phyloP scores from a whole-genome alignment of 2,113 vertebrate species.

The Menidia beryllina region DNA sequence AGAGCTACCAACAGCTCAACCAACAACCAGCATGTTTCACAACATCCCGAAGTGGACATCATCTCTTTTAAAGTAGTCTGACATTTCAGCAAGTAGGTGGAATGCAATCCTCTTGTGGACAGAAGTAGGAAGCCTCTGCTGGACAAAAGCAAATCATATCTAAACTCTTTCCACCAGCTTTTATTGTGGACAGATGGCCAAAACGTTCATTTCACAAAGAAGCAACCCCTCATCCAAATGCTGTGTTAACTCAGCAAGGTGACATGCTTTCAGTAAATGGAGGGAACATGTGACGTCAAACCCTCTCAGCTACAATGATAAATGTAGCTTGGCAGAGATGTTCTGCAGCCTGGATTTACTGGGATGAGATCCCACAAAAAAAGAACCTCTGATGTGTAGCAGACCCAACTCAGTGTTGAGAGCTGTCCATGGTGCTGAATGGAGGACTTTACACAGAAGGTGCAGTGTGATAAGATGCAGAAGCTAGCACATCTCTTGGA shows the following conservation, averaged over 20 bases:
- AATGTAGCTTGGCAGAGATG: background rate
- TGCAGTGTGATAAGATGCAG: background rate
- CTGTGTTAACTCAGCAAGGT: constrained; percentile 20
- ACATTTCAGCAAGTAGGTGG: too few species aligned
- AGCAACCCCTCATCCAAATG: constrained; percentile 20
- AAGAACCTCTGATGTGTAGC: background rate
- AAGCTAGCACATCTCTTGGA: background rate
- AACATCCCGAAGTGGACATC: too few species aligned
- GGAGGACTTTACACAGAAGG: background rate
- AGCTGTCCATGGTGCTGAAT: constrained; percentile 67
- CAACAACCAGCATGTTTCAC: too few species aligned
- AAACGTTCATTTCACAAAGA: constrained; percentile 24
- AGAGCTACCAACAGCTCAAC: too few species aligned
- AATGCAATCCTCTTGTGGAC: too few species aligned
- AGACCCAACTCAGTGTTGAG: constrained; percentile 2
- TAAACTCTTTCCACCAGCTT: background rate
- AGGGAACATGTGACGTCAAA: constrained; percentile 34
- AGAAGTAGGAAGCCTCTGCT: too few species aligned
- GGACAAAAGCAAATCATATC: background rate
- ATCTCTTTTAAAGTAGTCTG: too few species aligned
- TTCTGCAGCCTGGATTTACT: constrained; percentile 12
- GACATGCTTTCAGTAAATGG: background rate
- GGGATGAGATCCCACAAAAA: constrained; percentile 16
- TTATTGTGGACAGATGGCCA: constrained; percentile 9
- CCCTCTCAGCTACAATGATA: constrained; percentile 28